Evolutionary conservation across 2,888 invertebrate genomes (phyloP).

Genomic region (Drosophila anceps): DNA sequence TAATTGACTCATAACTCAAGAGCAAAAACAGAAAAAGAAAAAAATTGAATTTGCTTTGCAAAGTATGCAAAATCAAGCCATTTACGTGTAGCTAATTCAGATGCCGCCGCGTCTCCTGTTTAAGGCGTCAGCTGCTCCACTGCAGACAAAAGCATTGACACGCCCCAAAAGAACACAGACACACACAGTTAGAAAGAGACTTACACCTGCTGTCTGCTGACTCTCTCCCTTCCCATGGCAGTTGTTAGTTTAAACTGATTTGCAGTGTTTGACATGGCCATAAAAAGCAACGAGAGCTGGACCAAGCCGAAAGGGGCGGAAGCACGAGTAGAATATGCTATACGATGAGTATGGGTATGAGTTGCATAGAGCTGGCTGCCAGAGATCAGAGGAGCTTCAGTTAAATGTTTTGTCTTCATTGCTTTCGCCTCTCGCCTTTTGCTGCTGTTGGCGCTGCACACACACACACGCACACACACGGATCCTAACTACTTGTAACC

Average conservation of each 20-base stretch:
- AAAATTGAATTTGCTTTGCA: not conserved
- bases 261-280: constrained; percentile 81
- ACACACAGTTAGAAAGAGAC: constrained; percentile 9
- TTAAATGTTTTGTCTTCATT: constrained; percentile 55
- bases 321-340: not conserved
- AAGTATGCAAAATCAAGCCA: not conserved
- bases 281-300: constrained; percentile 71
- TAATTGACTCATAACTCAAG: constrained; percentile 3
- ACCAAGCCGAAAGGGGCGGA: constrained; percentile 9
- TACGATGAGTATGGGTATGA: not conserved
- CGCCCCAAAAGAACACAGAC: constrained; percentile 48
- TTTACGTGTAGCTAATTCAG: constrained; percentile 5
- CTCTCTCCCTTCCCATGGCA: constrained; percentile 14
- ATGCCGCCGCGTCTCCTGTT: constrained; percentile 21
- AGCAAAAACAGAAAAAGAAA: not conserved
- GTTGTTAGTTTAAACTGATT: constrained; percentile 81
- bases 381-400: constrained; percentile 34
- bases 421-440: constrained; percentile 32
- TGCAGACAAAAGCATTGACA: constrained; percentile 68
- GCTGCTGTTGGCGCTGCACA: constrained; percentile 2
- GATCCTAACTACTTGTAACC: constrained; percentile 10
- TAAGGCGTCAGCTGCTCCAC: constrained; percentile 66
- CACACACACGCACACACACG: constrained; percentile 2
- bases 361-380: not conserved
- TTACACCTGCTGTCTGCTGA: constrained; percentile 4